A percentile compares a stretch with the other conserved stretches of the same genome.
Conservation (phyloP, 2,888 invertebrate genomes). For the Cancer borealis region DNA sequence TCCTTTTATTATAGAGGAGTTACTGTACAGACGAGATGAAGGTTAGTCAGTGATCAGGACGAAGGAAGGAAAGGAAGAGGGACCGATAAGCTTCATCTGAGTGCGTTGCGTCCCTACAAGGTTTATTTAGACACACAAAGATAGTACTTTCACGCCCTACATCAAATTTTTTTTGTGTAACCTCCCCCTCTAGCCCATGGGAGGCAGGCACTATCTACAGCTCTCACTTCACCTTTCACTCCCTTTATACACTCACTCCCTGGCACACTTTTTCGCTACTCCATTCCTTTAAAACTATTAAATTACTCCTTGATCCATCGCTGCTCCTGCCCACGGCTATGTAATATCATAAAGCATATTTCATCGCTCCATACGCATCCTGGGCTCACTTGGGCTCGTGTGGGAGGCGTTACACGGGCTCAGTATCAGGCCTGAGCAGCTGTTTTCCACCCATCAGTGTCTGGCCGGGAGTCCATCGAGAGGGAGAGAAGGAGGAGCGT, state of each 20-base stretch:
- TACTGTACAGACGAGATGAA: background rate
- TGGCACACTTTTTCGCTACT: slow-evolving; percentile 51
- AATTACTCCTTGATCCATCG: slow-evolving; percentile 62
- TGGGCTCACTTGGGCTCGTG: slow-evolving; percentile 52
- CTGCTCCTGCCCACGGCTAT: slow-evolving; percentile 52
- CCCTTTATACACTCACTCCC: slow-evolving; percentile 6
- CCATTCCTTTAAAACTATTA: slow-evolving; percentile 63
- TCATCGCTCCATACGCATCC: slow-evolving; percentile 53
- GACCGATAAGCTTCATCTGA: background rate
- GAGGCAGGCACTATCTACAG: slow-evolving; percentile 5
- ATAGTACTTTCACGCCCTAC: slow-evolving; percentile 2
- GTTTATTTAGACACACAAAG: slow-evolving; percentile 5
- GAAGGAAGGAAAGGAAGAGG: background rate
- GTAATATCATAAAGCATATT: slow-evolving; percentile 62
- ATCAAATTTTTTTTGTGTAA: background rate
- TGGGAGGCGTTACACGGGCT: slow-evolving; percentile 47
- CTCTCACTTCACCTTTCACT: background rate
- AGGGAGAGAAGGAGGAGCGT: slow-evolving; percentile 30
- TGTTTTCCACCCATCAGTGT: slow-evolving; percentile 60
- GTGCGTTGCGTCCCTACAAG: background rate
- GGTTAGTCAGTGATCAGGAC: background rate
- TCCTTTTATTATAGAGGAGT: background rate
- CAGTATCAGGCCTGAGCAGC: slow-evolving; percentile 46
- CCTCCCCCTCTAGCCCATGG: background rate
- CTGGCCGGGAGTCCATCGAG: slow-evolving; percentile 40